Evolutionary conservation across 2,113 vertebrate species (phyloP).

Genomic region (Nerophis lumbriciformis): DNA sequence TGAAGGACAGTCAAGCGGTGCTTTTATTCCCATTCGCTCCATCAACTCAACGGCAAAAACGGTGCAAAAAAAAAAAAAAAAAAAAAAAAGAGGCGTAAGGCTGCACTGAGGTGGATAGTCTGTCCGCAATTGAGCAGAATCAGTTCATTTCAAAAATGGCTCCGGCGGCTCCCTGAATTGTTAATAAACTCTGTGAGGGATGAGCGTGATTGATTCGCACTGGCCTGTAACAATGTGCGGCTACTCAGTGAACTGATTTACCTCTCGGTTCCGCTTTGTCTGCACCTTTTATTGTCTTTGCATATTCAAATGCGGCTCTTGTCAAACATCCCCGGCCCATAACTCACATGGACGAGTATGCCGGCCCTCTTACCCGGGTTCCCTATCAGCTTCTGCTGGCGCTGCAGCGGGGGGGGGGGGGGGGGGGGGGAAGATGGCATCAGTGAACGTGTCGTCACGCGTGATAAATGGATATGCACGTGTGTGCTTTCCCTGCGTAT

Average conservation of each 20-base stretch:
- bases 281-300: constrained; percentile 34
- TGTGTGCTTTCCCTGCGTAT: constrained; percentile 23
- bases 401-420: constrained; percentile 1
- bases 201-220: constrained; percentile 55
- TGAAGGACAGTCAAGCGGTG: not conserved
- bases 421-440: constrained; percentile 31
- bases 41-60: constrained; percentile 3
- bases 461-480: constrained; percentile 26
- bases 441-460: not conserved
- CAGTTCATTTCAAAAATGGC: constrained; percentile 44
- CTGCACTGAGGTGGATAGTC: constrained; percentile 10
- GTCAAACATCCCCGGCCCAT: constrained; percentile 22
- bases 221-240: constrained; percentile 44
- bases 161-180: constrained; percentile 50
- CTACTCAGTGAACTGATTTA: constrained; percentile 52
- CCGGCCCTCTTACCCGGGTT: constrained; percentile 6
- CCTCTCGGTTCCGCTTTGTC: constrained; percentile 51
- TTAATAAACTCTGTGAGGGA: constrained; percentile 56
- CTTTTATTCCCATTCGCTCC: constrained; percentile 8
- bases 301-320: constrained; percentile 34
- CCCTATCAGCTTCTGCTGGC: constrained; percentile 31
- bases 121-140: constrained; percentile 15
- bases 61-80: not conserved
- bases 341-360: constrained; percentile 15
- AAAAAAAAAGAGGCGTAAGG: constrained; percentile 1